A percentile compares a stretch with the other conserved stretches of the same genome.
These are phyloP conservation scores for Perca schrenkii DNA, from an alignment of 2,113 vertebrate species.

Conservation along the genomic window DNA sequence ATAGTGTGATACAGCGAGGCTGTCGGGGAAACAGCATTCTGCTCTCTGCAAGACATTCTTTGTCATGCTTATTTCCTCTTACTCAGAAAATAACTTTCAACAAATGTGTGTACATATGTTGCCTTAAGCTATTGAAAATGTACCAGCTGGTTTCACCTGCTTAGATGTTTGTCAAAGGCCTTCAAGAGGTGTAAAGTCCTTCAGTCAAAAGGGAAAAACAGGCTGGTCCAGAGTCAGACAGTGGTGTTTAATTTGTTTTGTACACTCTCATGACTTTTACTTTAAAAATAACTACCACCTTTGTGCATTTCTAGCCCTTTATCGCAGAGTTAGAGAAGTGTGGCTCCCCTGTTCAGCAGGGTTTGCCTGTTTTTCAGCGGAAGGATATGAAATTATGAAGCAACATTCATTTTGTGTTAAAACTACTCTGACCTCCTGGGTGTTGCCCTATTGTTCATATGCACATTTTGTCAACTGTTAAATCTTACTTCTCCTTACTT, in stretches of 20 bases:
- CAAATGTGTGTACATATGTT: slow-evolving; percentile 11
- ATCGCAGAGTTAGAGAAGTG: background rate
- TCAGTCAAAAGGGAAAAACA: background rate
- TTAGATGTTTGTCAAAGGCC: background rate
- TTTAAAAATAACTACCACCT: background rate
- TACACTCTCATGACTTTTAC: background rate
- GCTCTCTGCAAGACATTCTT: slow-evolving; percentile 18
- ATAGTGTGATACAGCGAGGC: background rate
- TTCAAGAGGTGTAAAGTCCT: background rate
- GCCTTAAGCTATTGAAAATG: slow-evolving; percentile 3
- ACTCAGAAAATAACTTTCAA: slow-evolving; percentile 8
- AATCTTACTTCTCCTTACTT: slow-evolving; percentile 15
- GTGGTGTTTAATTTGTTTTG: slow-evolving; percentile 11
- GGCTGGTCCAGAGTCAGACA: background rate
- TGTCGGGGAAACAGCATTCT: background rate
- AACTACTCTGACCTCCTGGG: background rate
- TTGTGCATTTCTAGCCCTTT: background rate
- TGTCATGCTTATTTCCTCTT: slow-evolving; percentile 16
- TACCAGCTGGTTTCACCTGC: slow-evolving; percentile 4
- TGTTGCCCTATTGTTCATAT: background rate
- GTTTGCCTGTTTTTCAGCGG: background rate
- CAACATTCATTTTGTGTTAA: background rate
- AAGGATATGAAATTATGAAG: background rate
- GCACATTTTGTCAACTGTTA: slow-evolving; percentile 21
- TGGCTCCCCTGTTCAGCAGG: background rate